These are phyloP conservation scores for Orussus abietinus DNA, from an alignment of 1,140 invertebrate genomes.

Conservation along the genomic window DNA sequence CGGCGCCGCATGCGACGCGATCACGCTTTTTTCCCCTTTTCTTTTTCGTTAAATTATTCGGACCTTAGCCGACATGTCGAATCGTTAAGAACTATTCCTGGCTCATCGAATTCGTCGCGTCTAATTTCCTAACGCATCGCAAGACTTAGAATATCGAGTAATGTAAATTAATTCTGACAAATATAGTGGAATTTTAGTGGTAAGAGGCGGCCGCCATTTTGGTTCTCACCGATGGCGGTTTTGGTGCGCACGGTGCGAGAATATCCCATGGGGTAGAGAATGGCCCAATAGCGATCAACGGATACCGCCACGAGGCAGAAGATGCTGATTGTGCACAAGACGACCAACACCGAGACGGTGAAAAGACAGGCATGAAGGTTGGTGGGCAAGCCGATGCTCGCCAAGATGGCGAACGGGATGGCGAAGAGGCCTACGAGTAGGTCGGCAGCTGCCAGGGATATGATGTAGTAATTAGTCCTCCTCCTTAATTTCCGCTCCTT, in stretches of 20 bases:
- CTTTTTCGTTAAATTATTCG: no score
- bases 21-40: no score
- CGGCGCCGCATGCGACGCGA: no score
- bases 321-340: constrained; percentile 88
- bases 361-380: constrained; percentile 80
- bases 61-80: no score
- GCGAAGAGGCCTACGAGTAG: constrained; percentile 74
- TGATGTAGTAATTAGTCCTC: constrained; percentile 88
- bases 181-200: no score
- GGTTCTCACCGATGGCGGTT: constrained; percentile 80
- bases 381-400: constrained; percentile 69
- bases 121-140: no score
- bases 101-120: no score
- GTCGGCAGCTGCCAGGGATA: constrained; percentile 82
- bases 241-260: constrained; percentile 79
- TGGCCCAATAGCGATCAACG: constrained; percentile 89
- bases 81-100: no score
- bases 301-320: constrained; percentile 87
- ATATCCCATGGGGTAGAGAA: constrained; percentile 85
- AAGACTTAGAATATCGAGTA: no score
- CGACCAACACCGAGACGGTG: constrained; percentile 80
- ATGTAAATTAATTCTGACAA: no score
- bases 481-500: constrained; percentile 71
- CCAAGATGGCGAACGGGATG: constrained; percentile 82
- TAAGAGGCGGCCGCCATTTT: no score